A percentile compares a stretch with the other conserved stretches of the same genome.
These are phyloP conservation scores for Gymnocheta viridis DNA, from an alignment of 2,888 invertebrate genomes.

Conservation along the genomic window DNA sequence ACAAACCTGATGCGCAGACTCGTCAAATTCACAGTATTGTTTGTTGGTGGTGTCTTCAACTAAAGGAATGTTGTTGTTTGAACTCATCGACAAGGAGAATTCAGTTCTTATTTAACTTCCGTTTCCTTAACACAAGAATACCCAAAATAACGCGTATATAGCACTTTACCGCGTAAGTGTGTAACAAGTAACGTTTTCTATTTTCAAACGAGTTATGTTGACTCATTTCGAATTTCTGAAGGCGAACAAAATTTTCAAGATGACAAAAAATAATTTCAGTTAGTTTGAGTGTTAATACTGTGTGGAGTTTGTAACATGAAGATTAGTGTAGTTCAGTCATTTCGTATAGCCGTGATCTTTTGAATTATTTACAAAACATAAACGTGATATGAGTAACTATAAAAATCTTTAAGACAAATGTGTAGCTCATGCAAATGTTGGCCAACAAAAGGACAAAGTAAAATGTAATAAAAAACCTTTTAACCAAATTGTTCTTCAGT, in stretches of 20 bases:
- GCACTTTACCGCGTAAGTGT: slow-evolving; percentile 16
- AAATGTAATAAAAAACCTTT: slow-evolving; percentile 54
- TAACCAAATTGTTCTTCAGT: background rate
- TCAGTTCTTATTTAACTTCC: slow-evolving; percentile 70
- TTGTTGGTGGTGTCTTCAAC: slow-evolving; percentile 5
- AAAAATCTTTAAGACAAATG: slow-evolving; percentile 9
- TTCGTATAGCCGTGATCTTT: background rate
- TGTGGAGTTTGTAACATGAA: background rate
- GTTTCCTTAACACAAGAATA: slow-evolving; percentile 74
- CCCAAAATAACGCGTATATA: background rate
- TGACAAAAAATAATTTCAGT: slow-evolving; percentile 1
- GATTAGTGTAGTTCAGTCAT: slow-evolving; percentile 5
- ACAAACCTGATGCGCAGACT: slow-evolving; percentile 43
- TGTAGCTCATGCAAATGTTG: background rate
- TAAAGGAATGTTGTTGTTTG: slow-evolving; percentile 55
- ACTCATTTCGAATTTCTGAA: slow-evolving; percentile 37
- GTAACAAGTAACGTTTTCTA: slow-evolving; percentile 26
- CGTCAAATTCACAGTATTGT: background rate
- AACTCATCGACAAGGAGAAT: slow-evolving; percentile 24
- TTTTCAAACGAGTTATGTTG: background rate
- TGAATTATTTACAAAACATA: slow-evolving; percentile 73
- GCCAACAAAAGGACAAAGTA: background rate
- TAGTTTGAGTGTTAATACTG: background rate
- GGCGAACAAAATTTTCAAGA: background rate
- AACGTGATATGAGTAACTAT: slow-evolving; percentile 67